phyloP scores from a whole-genome alignment of 2,888 invertebrate species.

The Hemaris fuciformis region DNA sequence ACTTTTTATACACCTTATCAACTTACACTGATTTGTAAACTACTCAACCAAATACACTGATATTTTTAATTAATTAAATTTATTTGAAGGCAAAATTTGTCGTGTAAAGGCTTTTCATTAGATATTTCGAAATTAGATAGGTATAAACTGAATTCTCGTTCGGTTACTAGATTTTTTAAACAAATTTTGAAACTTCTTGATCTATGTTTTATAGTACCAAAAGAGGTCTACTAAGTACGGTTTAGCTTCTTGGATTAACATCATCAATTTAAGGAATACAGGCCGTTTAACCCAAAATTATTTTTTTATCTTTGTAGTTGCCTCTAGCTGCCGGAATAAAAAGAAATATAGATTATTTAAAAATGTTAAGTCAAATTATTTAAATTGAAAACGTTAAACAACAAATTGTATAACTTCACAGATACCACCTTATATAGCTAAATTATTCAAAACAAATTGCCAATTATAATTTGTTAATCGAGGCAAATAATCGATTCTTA shows the following conservation, averaged over 20 bases:
- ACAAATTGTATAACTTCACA: not conserved
- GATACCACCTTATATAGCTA: not conserved
- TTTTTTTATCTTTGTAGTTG: not conserved
- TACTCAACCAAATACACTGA: not conserved
- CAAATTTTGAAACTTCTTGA: no score
- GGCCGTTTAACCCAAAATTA: no score
- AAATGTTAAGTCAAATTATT: not conserved
- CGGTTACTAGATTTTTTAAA: no score
- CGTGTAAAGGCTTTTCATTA: no score
- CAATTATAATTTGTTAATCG: not conserved
- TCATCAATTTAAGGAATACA: no score
- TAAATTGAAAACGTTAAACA: not conserved
- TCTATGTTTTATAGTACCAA: no score
- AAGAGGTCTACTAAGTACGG: no score
- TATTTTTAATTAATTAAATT: no score
- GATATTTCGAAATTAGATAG: no score
- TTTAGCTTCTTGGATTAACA: no score
- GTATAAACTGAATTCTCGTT: no score
- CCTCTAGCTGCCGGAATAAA: not conserved
- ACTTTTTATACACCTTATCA: not conserved
- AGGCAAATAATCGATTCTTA: conserved; percentile 10
- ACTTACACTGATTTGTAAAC: not conserved
- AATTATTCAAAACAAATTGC: conserved; percentile 6
- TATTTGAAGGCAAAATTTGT: no score
- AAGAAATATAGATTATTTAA: not conserved